A percentile compares a stretch with the other conserved stretches of the same genome.
phyloP scores from a whole-genome alignment of 2,113 vertebrate genomes.

The Abramis brama region DNA sequence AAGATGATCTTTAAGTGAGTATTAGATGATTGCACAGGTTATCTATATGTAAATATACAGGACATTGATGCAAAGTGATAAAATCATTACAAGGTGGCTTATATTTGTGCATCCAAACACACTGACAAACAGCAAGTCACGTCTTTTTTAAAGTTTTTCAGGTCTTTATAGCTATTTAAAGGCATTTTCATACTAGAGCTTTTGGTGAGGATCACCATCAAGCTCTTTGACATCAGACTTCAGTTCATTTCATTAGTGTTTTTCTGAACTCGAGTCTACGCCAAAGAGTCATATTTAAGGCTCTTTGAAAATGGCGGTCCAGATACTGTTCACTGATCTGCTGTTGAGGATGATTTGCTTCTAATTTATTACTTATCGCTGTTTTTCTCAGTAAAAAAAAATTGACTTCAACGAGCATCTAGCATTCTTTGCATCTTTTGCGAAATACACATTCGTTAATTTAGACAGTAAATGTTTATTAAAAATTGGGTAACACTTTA shows the following conservation, averaged over 20 bases:
- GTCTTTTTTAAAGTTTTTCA: background rate
- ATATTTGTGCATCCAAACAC: background rate
- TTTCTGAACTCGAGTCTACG: background rate
- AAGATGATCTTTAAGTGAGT: background rate
- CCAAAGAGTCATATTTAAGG: background rate
- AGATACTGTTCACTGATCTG: background rate
- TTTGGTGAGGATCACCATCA: background rate
- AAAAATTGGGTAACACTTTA: too few relatives aligned
- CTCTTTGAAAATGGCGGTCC: background rate
- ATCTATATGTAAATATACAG: background rate
- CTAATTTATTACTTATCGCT: background rate
- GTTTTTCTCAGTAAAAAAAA: background rate
- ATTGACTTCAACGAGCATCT: background rate
- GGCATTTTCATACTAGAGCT: too few relatives aligned
- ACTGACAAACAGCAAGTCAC: background rate
- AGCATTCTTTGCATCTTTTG: background rate
- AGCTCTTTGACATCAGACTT: background rate
- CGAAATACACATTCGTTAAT: background rate
- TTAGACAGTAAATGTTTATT: background rate
- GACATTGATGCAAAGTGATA: background rate
- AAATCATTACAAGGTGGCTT: background rate
- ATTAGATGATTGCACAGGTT: background rate
- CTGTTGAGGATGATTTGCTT: background rate
- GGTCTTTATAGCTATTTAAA: background rate
- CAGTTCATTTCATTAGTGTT: background rate